Evolutionary conservation across 1,140 invertebrate genomes (phyloP), one percentile per base, ranked within the genome.

Genomic region (Conus ventricosus): DNA sequence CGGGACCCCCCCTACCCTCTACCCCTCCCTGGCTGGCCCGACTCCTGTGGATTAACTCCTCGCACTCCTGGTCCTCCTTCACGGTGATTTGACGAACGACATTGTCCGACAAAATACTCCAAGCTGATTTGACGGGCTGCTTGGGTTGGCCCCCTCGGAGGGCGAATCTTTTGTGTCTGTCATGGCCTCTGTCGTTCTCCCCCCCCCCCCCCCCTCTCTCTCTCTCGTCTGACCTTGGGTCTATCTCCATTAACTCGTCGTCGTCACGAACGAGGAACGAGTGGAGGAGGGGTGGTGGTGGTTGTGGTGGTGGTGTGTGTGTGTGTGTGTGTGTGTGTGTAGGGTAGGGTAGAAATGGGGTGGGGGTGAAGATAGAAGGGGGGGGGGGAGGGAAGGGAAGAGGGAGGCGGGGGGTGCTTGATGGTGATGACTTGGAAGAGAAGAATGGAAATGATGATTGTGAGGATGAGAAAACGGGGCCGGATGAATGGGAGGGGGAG

Each of bases 71-170:
- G 6, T 23, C 13, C 67, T 20, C 11, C 80, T 81, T 23, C 80
- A 23, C 80, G 51, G 27, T 81, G 80, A 81, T 81, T 81, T 81
- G 80, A 54, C 80, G 13, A 81, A 13, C 39, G 25, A 51, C 80
- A 54, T 54, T 81, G 80, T 81, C 15, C 51, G 67, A 71, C 67
- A 71, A 23, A 15, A 54, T 54, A 81, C 76, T 78, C 25, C 8
- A 17, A 27, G 76, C 76, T 78, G 76, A 78, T 78, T 78, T 78
- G 76, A 78, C 76, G 27, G 17, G 10, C 25, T 78, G 39, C 25
- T 39, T 39, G 7, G 76, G 10, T 78, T 78, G 7, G 1, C 25
- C 17, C 7, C 7, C 67, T 11, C 11, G 67, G 67, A 20, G 15
- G 23, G 67, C 15, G 67, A 71, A 7, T 71, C 67, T 23, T 71